Evolutionary conservation across 1,140 invertebrate species (phyloP).

Genomic region (Caenorhabditis briggsae): DNA sequence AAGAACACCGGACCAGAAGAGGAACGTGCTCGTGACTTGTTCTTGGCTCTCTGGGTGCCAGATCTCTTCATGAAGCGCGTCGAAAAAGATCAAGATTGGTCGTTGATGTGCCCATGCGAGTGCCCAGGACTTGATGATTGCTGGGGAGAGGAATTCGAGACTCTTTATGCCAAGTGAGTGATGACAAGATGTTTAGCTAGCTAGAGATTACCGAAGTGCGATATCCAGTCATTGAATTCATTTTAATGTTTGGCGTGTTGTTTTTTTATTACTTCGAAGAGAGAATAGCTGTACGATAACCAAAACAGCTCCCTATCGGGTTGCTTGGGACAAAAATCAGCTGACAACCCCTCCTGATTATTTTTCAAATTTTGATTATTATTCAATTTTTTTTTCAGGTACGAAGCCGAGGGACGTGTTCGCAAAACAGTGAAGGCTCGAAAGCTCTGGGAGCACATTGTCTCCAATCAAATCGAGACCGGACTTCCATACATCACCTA

Average conservation of each 20-base stretch:
- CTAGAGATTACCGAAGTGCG: background rate
- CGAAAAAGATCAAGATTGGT: constrained; percentile 88
- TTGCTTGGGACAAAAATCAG: constrained; percentile 31
- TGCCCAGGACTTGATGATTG: constrained; percentile 90
- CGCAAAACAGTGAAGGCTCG: constrained; percentile 87
- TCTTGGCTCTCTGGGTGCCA: constrained; percentile 97
- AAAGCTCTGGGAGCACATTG: constrained; percentile 91
- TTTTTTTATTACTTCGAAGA: constrained; percentile 11
- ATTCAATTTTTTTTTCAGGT: constrained; percentile 80
- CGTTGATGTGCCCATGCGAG: constrained; percentile 95
- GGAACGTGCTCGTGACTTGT: constrained; percentile 91
- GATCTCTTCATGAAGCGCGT: constrained; percentile 99
- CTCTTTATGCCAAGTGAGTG: constrained; percentile 85
- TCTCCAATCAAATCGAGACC: constrained; percentile 96
- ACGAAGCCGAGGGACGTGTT: constrained; percentile 87
- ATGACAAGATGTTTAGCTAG: background rate
- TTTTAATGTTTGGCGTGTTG: background rate
- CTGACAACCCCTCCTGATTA: background rate
- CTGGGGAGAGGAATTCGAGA: constrained; percentile 95
- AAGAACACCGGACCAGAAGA: constrained; percentile 97
- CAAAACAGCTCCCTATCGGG: background rate
- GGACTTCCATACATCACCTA: constrained; percentile 94
- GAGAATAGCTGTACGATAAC: constrained; percentile 28
- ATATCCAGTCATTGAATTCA: background rate
- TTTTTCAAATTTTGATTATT: constrained; percentile 20